A percentile compares a stretch with the other conserved stretches of the same genome.
phyloP scores from a whole-genome alignment of 1,140 invertebrate genomes.

The Andrena cerasifolii region DNA sequence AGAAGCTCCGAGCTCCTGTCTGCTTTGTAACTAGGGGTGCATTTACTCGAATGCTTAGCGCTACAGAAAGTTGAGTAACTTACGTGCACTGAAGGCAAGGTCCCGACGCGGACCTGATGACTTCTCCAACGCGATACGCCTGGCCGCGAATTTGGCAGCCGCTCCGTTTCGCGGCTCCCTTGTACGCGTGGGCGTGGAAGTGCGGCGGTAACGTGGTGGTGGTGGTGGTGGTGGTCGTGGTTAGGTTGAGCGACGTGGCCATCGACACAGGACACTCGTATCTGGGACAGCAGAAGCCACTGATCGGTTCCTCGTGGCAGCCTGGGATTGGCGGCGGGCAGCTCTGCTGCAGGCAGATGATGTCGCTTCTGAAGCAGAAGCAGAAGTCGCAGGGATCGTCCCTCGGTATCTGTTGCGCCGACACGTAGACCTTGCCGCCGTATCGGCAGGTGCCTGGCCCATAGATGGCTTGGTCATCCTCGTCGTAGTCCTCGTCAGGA shows the following conservation, averaged over 20 bases:
- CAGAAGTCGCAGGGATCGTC: slow-evolving; percentile 98
- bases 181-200: slow-evolving; percentile 90
- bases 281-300: slow-evolving; percentile 96
- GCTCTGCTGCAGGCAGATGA: slow-evolving; percentile 96
- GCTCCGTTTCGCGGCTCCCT: slow-evolving; percentile 87
- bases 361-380: slow-evolving; percentile 98
- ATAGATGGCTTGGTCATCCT: slow-evolving; percentile 88
- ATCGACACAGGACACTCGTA: slow-evolving; percentile 96
- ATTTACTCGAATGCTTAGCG: too few species aligned
- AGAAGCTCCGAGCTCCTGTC: too few species aligned
- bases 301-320: slow-evolving; percentile 95
- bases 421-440: slow-evolving; percentile 95
- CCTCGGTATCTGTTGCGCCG: slow-evolving; percentile 96
- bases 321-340: slow-evolving; percentile 96
- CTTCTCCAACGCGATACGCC: slow-evolving; percentile 92
- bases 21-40: too few species aligned
- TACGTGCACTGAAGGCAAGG: slow-evolving; percentile 96
- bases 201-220: slow-evolving; percentile 93
- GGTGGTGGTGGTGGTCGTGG: slow-evolving; percentile 92
- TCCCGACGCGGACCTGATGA: slow-evolving; percentile 91
- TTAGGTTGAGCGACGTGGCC: slow-evolving; percentile 89
- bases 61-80: too few species aligned
- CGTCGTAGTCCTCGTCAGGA: slow-evolving; percentile 85
- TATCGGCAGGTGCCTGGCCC: slow-evolving; percentile 95
- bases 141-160: slow-evolving; percentile 93